Evolutionary conservation across 1,140 invertebrate species (phyloP).

Genomic region (Holotrichia oblita): DNA sequence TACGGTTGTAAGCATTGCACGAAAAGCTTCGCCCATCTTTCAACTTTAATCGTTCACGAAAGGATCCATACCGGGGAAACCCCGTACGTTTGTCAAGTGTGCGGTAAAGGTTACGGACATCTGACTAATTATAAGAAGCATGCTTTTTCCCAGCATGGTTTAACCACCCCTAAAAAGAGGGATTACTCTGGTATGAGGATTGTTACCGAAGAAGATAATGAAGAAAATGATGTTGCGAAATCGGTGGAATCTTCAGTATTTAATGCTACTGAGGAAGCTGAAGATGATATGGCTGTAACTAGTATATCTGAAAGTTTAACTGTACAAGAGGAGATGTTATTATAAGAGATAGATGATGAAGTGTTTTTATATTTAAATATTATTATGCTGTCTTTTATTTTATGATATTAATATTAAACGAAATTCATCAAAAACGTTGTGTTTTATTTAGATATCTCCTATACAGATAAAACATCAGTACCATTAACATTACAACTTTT

Average conservation of each 20-base stretch:
- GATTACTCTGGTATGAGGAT: not conserved
- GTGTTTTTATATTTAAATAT: too few relatives aligned
- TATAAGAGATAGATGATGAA: too few relatives aligned
- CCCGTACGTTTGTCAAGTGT: conserved; percentile 56
- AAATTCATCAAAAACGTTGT: too few relatives aligned
- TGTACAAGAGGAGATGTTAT: too few relatives aligned
- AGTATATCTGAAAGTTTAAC: too few relatives aligned
- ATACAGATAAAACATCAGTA: too few relatives aligned
- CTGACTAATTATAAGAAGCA: conserved; percentile 31
- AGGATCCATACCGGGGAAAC: conserved; percentile 60
- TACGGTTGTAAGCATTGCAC: conserved; percentile 61
- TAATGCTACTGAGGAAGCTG: not conserved
- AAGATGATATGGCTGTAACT: not conserved
- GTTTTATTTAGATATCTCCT: too few relatives aligned
- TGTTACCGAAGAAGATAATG: not conserved
- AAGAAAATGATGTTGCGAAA: too few relatives aligned
- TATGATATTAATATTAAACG: too few relatives aligned
- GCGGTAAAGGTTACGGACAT: conserved; percentile 57
- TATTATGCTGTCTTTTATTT: too few relatives aligned
- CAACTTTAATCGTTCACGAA: conserved; percentile 60
- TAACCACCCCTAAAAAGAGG: not conserved
- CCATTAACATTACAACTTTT: too few relatives aligned
- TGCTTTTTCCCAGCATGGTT: not conserved
- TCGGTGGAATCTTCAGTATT: not conserved
- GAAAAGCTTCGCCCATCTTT: conserved; percentile 62